Evolutionary conservation across 2,797 vertebrate genomes (phyloP).

Genomic region (Oreochromis grahami): DNA sequence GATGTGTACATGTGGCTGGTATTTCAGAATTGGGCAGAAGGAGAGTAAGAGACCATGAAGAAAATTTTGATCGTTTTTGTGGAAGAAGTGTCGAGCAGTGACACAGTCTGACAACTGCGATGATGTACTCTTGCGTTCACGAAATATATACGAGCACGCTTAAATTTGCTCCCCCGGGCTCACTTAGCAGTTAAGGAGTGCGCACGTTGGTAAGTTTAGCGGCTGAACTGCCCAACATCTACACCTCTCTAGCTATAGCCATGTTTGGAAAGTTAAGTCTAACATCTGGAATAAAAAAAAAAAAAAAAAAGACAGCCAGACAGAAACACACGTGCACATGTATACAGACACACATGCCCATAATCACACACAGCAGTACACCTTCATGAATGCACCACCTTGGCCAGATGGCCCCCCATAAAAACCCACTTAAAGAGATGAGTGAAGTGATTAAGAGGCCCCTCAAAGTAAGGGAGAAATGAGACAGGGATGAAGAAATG

Average conservation of each 20-base stretch:
- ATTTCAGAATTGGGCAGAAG: slow-evolving; percentile 50
- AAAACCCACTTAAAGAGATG: slow-evolving; percentile 81
- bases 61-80: slow-evolving; percentile 18
- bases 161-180: not conserved
- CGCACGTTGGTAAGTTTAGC: slow-evolving; percentile 44
- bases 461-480: slow-evolving; percentile 72
- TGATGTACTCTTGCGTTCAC: slow-evolving; percentile 12
- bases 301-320: slow-evolving; percentile 28
- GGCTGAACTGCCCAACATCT: slow-evolving; percentile 29
- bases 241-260: slow-evolving; percentile 34
- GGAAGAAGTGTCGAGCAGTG: slow-evolving; percentile 21
- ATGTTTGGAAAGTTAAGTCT: slow-evolving; percentile 55
- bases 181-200: slow-evolving; percentile 20
- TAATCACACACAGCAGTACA: slow-evolving; percentile 67
- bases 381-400: slow-evolving; percentile 71
- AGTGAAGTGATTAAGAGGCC: slow-evolving; percentile 78
- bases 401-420: slow-evolving; percentile 79
- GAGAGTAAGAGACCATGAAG: slow-evolving; percentile 45
- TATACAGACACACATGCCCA: slow-evolving; percentile 56
- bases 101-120: slow-evolving; percentile 42
- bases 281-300: slow-evolving; percentile 56
- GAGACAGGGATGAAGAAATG: slow-evolving; percentile 68
- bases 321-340: slow-evolving; percentile 48
- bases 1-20: slow-evolving; percentile 60
- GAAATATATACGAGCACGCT: not conserved